These are phyloP conservation scores for Melanocharis versteri DNA, from an alignment of 2,113 vertebrate species.

Conservation along the genomic window DNA sequence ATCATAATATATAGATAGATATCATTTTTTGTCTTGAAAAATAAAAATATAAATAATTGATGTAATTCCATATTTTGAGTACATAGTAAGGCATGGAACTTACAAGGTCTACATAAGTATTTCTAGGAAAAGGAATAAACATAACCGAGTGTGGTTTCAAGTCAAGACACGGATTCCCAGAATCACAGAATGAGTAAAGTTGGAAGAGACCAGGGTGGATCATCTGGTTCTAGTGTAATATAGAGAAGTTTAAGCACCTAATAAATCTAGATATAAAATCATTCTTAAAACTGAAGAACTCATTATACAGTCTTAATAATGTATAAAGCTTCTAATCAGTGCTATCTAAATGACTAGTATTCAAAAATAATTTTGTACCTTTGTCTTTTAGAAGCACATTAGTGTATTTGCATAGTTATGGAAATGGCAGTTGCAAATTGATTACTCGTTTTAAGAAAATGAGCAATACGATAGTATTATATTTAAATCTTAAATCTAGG, in stretches of 20 bases:
- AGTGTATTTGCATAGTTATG: constrained; percentile 1
- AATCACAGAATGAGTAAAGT: not conserved
- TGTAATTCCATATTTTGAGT: not conserved
- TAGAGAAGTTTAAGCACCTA: not conserved
- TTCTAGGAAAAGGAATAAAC: not conserved
- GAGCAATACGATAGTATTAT: not conserved
- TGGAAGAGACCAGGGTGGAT: not conserved
- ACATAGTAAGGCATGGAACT: not conserved
- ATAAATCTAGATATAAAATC: not conserved
- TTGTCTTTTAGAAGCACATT: not conserved
- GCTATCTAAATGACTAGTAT: not conserved
- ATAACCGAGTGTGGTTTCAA: not conserved
- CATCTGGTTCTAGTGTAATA: not conserved
- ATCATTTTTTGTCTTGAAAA: not conserved
- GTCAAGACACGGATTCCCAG: not conserved
- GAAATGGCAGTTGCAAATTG: not conserved
- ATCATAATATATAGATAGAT: not conserved
- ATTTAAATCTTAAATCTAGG: not conserved
- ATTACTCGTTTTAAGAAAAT: not conserved
- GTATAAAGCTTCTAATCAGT: not conserved
- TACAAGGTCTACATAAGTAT: not conserved
- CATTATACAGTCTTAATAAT: not conserved
- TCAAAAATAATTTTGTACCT: not conserved
- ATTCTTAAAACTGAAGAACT: not conserved
- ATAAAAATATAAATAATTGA: not conserved